Evolutionary conservation across 2,888 invertebrate genomes (phyloP).

Genomic region (Orthosia incerta): DNA sequence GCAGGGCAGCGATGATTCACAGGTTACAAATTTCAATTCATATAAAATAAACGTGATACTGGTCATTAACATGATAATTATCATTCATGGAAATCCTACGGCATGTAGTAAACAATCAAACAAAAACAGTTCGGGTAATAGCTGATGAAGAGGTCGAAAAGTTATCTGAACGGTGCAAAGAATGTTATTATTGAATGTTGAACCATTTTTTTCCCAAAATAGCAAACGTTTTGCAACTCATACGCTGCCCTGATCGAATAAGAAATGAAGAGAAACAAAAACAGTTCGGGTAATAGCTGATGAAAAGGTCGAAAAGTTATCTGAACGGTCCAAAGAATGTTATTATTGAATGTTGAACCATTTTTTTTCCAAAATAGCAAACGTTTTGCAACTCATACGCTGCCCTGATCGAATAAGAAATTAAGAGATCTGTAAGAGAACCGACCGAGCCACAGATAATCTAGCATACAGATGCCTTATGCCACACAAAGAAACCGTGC

Average conservation of each 20-base stretch:
- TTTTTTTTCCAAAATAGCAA: not conserved
- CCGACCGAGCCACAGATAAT: too few relatives aligned
- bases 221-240: not conserved
- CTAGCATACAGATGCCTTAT: too few relatives aligned
- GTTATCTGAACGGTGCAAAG: not conserved
- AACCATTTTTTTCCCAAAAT: not conserved
- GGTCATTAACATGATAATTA: conserved; percentile 7
- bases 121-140: not conserved
- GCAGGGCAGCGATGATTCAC: conserved; percentile 44
- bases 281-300: conserved; percentile 3
- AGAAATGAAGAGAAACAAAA: not conserved
- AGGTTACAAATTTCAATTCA: conserved; percentile 23
- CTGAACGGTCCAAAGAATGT: not conserved
- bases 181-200: too few relatives aligned
- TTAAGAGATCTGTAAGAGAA: not conserved
- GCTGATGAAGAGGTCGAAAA: not conserved
- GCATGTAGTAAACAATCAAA: not conserved
- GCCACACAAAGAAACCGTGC: too few relatives aligned
- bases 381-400: not conserved
- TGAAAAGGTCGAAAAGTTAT: not conserved
- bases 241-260: not conserved
- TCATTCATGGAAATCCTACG: conserved; percentile 13
- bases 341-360: too few relatives aligned
- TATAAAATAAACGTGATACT: not conserved
- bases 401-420: not conserved